phyloP scores from a whole-genome alignment of 2,797 vertebrate species.

The Brachyalestes nurse region DNA sequence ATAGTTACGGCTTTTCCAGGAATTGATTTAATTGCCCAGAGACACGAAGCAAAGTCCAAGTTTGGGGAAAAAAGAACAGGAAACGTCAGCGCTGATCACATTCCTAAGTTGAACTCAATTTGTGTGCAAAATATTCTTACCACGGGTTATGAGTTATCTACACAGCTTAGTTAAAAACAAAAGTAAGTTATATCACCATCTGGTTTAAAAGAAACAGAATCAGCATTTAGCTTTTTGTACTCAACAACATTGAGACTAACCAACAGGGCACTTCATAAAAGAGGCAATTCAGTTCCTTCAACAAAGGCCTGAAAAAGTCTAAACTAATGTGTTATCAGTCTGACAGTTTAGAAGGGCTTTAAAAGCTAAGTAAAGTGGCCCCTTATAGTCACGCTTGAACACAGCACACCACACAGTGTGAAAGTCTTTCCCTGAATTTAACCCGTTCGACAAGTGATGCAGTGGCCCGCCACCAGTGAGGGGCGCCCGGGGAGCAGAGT shows the following conservation, averaged over 20 bases:
- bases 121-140: neutral
- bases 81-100: neutral
- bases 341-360: too few relatives aligned
- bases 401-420: too few relatives aligned
- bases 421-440: too few relatives aligned
- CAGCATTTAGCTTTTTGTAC: neutral
- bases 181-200: neutral
- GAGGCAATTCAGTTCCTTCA: neutral
- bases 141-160: neutral
- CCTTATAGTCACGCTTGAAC: too few relatives aligned
- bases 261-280: neutral
- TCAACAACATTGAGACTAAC: neutral
- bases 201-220: neutral
- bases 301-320: too few relatives aligned
- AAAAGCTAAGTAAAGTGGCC: too few relatives aligned
- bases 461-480: too few relatives aligned
- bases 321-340: too few relatives aligned
- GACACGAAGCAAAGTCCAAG: neutral
- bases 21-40: slow-evolving; percentile 1
- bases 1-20: neutral
- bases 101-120: neutral
- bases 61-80: neutral
- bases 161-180: neutral
- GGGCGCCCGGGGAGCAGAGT: too few relatives aligned
- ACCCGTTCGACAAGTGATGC: too few relatives aligned